phyloP scores from a whole-genome alignment of 2,113 vertebrate species.

The Phaethornis superciliosus region DNA sequence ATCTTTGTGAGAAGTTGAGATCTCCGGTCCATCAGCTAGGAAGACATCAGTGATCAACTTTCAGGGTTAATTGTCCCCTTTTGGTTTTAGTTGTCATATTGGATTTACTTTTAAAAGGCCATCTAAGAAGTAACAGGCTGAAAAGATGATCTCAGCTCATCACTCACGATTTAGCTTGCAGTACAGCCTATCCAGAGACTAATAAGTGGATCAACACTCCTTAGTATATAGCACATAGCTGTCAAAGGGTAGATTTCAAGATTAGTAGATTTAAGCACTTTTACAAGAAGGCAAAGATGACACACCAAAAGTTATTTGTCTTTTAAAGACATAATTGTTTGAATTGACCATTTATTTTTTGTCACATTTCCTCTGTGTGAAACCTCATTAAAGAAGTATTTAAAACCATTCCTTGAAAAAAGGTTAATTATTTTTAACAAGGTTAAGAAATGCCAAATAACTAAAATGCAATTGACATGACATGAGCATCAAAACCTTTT shows the following conservation, averaged over 20 bases:
- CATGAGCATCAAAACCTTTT: not conserved
- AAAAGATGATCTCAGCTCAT: not conserved
- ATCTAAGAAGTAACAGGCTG: not conserved
- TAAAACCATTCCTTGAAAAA: not conserved
- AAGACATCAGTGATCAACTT: not conserved
- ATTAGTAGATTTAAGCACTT: not conserved
- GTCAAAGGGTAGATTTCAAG: not conserved
- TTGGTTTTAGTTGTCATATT: not conserved
- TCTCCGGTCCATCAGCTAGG: not conserved
- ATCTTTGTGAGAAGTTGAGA: not conserved
- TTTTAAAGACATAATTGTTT: not conserved
- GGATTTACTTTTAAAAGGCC: not conserved
- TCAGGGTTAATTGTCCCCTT: not conserved
- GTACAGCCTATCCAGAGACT: not conserved
- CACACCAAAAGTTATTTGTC: not conserved
- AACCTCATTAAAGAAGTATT: not conserved
- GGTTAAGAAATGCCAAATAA: not conserved
- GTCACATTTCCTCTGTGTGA: not conserved
- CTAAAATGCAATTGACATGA: not conserved
- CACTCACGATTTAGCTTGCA: fast-evolving
- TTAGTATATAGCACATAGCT: not conserved
- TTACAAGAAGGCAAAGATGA: not conserved
- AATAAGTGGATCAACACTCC: not conserved
- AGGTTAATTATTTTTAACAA: not conserved
- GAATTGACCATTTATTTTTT: not conserved